Conservation (phyloP, 2,888 invertebrate species). For the Eudemis profundana region DNA sequence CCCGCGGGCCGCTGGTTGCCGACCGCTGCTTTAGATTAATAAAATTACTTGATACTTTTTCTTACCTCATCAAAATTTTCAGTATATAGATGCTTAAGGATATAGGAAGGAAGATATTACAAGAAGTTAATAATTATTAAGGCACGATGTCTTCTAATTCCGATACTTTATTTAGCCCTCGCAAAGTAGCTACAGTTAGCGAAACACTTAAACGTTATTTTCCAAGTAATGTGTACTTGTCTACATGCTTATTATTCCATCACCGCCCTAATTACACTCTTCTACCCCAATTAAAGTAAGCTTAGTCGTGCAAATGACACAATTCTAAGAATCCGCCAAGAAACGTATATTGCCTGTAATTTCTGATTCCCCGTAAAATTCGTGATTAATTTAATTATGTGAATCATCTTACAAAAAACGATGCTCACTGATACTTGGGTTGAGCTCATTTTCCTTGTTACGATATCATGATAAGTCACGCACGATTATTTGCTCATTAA, state of each 20-base stretch:
- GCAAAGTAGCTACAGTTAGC: too few species aligned
- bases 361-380: slow-evolving; percentile 32
- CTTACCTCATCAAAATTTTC: too few species aligned
- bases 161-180: too few species aligned
- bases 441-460: slow-evolving; percentile 21
- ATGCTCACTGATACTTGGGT: slow-evolving; percentile 30
- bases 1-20: too few species aligned
- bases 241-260: slow-evolving; percentile 11
- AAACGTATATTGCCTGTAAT: slow-evolving; percentile 35
- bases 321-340: slow-evolving; percentile 32
- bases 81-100: too few species aligned
- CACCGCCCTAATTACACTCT: slow-evolving; percentile 16
- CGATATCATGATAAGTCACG: too few species aligned
- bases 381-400: slow-evolving; percentile 42
- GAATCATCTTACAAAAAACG: slow-evolving; percentile 36
- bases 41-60: too few species aligned
- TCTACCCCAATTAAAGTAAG: slow-evolving; percentile 32
- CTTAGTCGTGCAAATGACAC: slow-evolving; percentile 40
- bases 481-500: too few species aligned
- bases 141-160: too few species aligned
- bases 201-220: neutral
- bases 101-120: too few species aligned
- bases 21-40: too few species aligned
- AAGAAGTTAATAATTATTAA: too few species aligned
- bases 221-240: slow-evolving; percentile 19